A percentile compares a stretch with the other conserved stretches of the same genome.
Evolutionary conservation across 1,140 invertebrate species (phyloP).

Genomic region (Neelides sp.): DNA sequence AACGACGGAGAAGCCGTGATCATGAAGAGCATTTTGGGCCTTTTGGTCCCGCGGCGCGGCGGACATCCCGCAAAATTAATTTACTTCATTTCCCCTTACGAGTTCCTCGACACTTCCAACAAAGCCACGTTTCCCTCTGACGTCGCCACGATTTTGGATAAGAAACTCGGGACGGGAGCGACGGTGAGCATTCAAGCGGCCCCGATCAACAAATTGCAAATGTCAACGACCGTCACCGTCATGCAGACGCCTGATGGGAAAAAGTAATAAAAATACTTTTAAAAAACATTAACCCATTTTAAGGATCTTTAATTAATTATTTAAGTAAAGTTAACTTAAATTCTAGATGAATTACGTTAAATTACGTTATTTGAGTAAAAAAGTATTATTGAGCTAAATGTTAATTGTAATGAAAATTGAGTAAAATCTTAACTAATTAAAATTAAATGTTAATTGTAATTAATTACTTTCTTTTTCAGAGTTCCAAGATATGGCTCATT

Average conservation of each 20-base stretch:
- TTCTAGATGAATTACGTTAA: too few species aligned
- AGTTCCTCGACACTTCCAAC: slow-evolving; percentile 63
- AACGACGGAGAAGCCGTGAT: slow-evolving; percentile 77
- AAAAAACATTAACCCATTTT: slow-evolving; percentile 13
- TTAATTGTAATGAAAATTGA: slow-evolving; percentile 4
- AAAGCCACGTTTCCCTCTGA: slow-evolving; percentile 59
- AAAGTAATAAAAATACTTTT: slow-evolving; percentile 44
- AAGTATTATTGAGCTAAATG: slow-evolving; percentile 8
- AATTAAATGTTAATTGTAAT: slow-evolving; percentile 6
- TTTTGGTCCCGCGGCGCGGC: slow-evolving; percentile 41
- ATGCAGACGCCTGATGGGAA: slow-evolving; percentile 58
- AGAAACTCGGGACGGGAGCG: slow-evolving; percentile 68
- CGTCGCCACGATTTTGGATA: slow-evolving; percentile 53
- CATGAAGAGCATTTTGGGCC: slow-evolving; percentile 77
- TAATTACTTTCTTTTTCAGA: slow-evolving; percentile 35
- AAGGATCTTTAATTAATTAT: slow-evolving; percentile 6
- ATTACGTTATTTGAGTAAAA: too few species aligned
- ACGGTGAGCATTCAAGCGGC: slow-evolving; percentile 84
- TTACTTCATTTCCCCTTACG: slow-evolving; percentile 91
- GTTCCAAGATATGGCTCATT: slow-evolving; percentile 64
- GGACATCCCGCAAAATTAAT: slow-evolving; percentile 83
- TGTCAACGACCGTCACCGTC: slow-evolving; percentile 49
- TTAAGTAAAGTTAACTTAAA: too few species aligned
- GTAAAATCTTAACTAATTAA: neutral
- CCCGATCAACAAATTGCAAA: slow-evolving; percentile 72